Evolutionary conservation across 2,888 invertebrate genomes (phyloP).

Genomic region (Oeneis ivallda): DNA sequence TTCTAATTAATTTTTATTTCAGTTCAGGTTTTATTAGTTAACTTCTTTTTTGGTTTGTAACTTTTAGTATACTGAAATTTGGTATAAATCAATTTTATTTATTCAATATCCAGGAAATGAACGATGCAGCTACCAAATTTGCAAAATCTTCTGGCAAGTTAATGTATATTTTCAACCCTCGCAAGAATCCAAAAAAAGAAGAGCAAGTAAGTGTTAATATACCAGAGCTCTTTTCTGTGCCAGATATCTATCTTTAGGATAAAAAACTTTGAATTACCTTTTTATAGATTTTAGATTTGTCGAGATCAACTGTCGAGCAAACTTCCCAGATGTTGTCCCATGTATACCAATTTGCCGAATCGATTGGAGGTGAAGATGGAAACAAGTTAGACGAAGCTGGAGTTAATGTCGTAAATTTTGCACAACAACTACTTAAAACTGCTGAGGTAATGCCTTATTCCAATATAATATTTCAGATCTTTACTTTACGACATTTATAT

Average conservation of each 20-base stretch:
- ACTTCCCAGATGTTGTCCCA: constrained; percentile 47
- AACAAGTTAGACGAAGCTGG: constrained; percentile 43
- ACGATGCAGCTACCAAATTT: constrained; percentile 39
- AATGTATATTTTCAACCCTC: constrained; percentile 41
- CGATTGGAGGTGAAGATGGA: constrained; percentile 42
- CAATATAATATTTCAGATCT: neutral
- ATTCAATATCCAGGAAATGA: constrained; percentile 39
- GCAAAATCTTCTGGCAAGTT: constrained; percentile 42
- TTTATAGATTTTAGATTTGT: constrained; percentile 44
- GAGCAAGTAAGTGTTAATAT: constrained; percentile 36
- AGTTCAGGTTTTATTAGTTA: too few species aligned
- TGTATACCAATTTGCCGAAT: constrained; percentile 46
- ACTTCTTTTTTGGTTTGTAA: too few species aligned
- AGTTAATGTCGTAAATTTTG: constrained; percentile 47
- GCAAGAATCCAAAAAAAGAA: constrained; percentile 34
- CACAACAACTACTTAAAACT: constrained; percentile 49
- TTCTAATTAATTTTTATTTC: too few species aligned
- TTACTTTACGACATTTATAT: neutral
- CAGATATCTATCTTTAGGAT: neutral
- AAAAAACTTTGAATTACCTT: constrained; percentile 28
- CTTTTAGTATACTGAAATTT: too few species aligned
- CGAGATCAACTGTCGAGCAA: constrained; percentile 46
- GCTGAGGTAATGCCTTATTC: constrained; percentile 48
- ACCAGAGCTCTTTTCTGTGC: neutral
- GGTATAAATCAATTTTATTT: neutral